These are phyloP conservation scores for Drosophila fulvimacula DNA, from an alignment of 2,888 invertebrate species.

Conservation along the genomic window DNA sequence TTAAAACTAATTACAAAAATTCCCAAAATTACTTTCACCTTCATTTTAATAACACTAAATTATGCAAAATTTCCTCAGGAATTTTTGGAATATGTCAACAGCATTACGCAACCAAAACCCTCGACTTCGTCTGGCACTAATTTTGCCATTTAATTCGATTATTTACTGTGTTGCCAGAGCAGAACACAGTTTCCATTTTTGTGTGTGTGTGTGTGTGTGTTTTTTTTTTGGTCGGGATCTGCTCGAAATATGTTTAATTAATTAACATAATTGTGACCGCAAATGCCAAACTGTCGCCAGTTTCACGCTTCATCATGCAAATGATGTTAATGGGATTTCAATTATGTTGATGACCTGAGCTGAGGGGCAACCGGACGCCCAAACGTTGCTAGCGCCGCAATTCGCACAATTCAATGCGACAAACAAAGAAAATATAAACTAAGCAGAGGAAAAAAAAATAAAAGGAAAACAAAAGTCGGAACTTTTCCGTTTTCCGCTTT, in stretches of 20 bases:
- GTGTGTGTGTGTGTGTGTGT: too few species aligned
- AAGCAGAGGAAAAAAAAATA: slow-evolving; percentile 8
- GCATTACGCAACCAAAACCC: background rate
- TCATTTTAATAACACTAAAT: background rate
- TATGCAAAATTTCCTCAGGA: background rate
- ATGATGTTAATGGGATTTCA: slow-evolving; percentile 72
- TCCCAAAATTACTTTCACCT: background rate
- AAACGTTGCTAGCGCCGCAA: slow-evolving; percentile 28
- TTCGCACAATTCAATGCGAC: slow-evolving; percentile 13
- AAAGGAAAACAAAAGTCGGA: slow-evolving; percentile 21
- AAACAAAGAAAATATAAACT: slow-evolving; percentile 4
- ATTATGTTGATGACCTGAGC: slow-evolving; percentile 51
- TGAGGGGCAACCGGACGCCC: background rate
- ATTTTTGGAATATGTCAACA: background rate
- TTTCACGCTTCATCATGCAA: slow-evolving; percentile 63
- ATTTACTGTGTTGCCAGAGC: background rate
- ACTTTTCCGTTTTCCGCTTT: slow-evolving; percentile 32
- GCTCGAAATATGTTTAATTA: slow-evolving; percentile 65
- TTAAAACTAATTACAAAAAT: background rate
- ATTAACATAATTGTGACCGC: slow-evolving; percentile 64
- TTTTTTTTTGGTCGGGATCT: background rate
- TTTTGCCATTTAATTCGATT: slow-evolving; percentile 12
- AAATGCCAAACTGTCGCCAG: slow-evolving; percentile 51
- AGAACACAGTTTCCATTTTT: background rate
- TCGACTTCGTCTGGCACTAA: slow-evolving; percentile 5